A percentile compares a stretch with the other conserved stretches of the same genome.
These are phyloP conservation scores for Sander lucioperca DNA, from an alignment of 2,113 vertebrate genomes.

Conservation along the genomic window DNA sequence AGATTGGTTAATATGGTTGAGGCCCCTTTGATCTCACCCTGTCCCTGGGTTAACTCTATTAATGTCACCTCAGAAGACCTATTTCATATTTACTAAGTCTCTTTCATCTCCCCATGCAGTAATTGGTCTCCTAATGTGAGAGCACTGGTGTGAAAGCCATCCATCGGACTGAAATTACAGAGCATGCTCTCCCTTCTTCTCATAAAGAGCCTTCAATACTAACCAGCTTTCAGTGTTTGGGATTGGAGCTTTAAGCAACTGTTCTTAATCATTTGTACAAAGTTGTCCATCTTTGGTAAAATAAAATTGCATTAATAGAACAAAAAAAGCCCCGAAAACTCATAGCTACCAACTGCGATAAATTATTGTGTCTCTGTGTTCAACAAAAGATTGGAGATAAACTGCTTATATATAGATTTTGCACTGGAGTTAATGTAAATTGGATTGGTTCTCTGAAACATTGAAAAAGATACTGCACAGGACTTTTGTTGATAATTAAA, in stretches of 20 bases:
- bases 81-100: conserved; percentile 83
- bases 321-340: conserved; percentile 43
- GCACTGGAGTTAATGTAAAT: not conserved
- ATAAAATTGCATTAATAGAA: conserved; percentile 62
- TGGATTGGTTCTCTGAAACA: conserved; percentile 8
- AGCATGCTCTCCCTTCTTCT: conserved; percentile 67
- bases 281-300: conserved; percentile 67
- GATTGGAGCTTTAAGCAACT: conserved; percentile 81
- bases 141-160: conserved; percentile 76
- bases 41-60: conserved; percentile 85
- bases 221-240: conserved; percentile 77
- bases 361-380: conserved; percentile 32
- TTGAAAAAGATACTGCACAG: not conserved
- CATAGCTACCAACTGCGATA: conserved; percentile 21
- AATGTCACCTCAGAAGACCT: conserved; percentile 77
- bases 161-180: conserved; percentile 80
- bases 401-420: conserved; percentile 23
- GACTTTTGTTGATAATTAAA: not conserved
- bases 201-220: conserved; percentile 88
- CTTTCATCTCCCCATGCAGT: conserved; percentile 77
- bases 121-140: conserved; percentile 81
- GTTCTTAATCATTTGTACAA: conserved; percentile 67
- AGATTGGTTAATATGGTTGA: conserved; percentile 84
- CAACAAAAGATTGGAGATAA: conserved; percentile 12
- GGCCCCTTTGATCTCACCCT: conserved; percentile 68